Conservation (phyloP, 2,113 vertebrate species). For the Salvator merianae region DNA sequence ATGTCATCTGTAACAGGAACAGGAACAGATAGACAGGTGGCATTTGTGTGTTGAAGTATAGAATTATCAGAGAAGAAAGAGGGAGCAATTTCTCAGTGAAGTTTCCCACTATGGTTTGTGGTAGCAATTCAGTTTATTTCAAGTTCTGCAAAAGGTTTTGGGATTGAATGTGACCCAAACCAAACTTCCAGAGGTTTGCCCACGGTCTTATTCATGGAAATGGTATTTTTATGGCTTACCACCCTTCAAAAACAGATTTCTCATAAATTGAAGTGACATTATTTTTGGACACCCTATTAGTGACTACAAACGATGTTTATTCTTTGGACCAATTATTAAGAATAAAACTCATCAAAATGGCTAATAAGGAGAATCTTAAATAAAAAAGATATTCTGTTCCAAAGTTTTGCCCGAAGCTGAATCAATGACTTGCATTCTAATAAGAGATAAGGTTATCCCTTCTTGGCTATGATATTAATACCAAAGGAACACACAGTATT, state of each 20-base stretch:
- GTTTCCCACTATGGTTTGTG: conserved; percentile 56
- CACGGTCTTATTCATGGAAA: conserved; percentile 32
- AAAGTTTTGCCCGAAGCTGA: conserved; percentile 9
- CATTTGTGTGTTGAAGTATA: conserved; percentile 48
- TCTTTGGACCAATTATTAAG: conserved; percentile 22
- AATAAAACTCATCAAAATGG: conserved; percentile 15
- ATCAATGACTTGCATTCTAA: conserved; percentile 19
- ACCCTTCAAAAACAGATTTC: conserved; percentile 18
- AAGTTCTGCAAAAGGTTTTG: conserved; percentile 60
- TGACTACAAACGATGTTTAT: conserved; percentile 35
- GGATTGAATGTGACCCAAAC: conserved; percentile 53
- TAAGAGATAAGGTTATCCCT: conserved; percentile 3
- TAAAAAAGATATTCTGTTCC: conserved; percentile 13
- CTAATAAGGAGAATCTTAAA: conserved; percentile 6
- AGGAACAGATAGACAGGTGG: neutral
- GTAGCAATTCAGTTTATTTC: conserved; percentile 52
- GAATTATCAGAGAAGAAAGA: neutral
- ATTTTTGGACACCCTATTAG: conserved; percentile 41
- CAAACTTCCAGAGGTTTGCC: conserved; percentile 44
- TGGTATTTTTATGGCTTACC: conserved; percentile 39
- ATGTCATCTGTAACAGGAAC: neutral
- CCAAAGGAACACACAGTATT: neutral
- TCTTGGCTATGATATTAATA: conserved; percentile 8
- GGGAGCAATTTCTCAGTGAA: conserved; percentile 37
- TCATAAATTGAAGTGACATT: conserved; percentile 38